These are phyloP conservation scores for Chaenodraco wilsoni DNA, from an alignment of 2,797 vertebrate species.

Conservation along the genomic window DNA sequence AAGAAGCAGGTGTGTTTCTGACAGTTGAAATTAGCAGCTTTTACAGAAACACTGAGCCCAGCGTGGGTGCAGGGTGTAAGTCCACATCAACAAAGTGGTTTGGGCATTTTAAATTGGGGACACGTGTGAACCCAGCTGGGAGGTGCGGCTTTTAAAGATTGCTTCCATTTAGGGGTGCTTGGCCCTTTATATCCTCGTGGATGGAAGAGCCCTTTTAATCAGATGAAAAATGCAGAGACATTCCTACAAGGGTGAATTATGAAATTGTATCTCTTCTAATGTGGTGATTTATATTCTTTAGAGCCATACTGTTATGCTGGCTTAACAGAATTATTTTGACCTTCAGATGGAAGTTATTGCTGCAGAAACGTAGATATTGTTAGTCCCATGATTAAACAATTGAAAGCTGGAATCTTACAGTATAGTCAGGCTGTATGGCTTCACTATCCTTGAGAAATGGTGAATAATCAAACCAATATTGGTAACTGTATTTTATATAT, in stretches of 20 bases:
- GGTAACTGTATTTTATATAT: conserved; percentile 4
- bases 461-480: background rate
- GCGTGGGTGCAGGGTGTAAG: conserved; percentile 37
- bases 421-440: background rate
- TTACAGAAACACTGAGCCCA: conserved; percentile 8
- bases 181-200: conserved; percentile 3
- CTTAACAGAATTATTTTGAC: conserved; percentile 34
- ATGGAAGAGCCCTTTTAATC: conserved; percentile 33
- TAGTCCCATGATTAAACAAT: conserved; percentile 24
- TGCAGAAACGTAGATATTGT: conserved; percentile 30
- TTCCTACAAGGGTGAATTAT: conserved; percentile 27
- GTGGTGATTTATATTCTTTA: conserved; percentile 46
- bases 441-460: background rate
- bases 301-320: conserved; percentile 13
- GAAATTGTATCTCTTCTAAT: conserved; percentile 33
- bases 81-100: conserved; percentile 47
- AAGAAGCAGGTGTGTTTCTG: conserved; percentile 32
- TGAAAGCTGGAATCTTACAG: conserved; percentile 10
- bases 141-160: conserved; percentile 41
- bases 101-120: conserved; percentile 35
- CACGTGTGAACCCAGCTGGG: conserved; percentile 46
- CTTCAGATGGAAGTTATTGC: conserved; percentile 30
- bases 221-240: conserved; percentile 33
- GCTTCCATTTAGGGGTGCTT: conserved; percentile 30
- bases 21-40: conserved; percentile 36